Base-by-base conservation (phyloP, 2,888 invertebrate species). In the Eristalinus aeneus region DNA sequence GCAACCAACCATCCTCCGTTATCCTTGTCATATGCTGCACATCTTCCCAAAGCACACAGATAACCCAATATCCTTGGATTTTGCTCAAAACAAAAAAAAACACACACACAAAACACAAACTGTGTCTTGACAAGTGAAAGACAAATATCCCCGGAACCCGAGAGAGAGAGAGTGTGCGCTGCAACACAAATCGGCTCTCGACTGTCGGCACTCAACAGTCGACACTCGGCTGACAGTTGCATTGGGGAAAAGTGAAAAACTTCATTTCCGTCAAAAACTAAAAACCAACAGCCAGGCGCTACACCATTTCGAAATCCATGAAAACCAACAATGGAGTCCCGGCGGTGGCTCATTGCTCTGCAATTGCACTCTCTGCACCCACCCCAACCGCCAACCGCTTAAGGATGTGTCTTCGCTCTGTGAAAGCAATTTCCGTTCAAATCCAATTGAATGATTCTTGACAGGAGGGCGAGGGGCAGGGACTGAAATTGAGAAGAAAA, bases 381-480 rank as follows among this genome's bases (percentile, higher is more conserved):
- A n/a, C n/a, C 36, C 36, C 54, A 22, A 67, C 60, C 71, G 63
- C 60, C 64, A 74, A 75, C 71, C 80, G 71, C 67, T 84, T 80
- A 73, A 75, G 65, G 75, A 80, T 80, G 80, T 79, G 75, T 81
- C 23, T 56, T 56, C 23, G 11, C 16, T 56, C 63, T 80, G 56
- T 72, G 81, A 85, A 85, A 85, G 80, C 80, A 85, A 85, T 85
- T 85, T 85, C 80, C 80, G 84, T 85, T 85, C 72, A 85, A 85
- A 85, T 85, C 81, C 80, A 85, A 85, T 85, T 80, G 84, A 76
- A 75, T 63, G 84, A 76, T 71, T 72, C 72, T 84, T 80, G 46
- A 46, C 46, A 46, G 46, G 22, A 56, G 71, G 63, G 67, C 31
- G 69, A 73, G 64, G 53, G 69, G 34, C 6, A 16, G n/a, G 12